Evolutionary conservation across 2,888 invertebrate species (phyloP).

Genomic region (Unio delphinus): DNA sequence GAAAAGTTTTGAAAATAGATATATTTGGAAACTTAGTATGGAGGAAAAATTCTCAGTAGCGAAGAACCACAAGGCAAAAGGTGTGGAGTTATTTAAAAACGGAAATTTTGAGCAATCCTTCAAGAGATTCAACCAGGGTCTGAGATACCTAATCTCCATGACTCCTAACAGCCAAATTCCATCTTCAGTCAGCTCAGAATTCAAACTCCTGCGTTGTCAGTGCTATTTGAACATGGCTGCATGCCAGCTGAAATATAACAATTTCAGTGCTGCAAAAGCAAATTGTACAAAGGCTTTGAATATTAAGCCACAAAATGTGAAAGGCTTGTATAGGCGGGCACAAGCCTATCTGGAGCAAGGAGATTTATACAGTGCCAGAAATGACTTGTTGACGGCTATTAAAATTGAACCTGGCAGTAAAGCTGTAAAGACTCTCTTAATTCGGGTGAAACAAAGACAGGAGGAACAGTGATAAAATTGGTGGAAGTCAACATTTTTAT

Average conservation of each 20-base stretch:
- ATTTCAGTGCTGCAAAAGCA: constrained; percentile 79
- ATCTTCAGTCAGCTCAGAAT: constrained; percentile 19
- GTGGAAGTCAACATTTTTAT: no score
- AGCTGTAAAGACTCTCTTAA: constrained; percentile 75
- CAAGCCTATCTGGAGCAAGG: constrained; percentile 71
- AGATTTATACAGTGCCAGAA: constrained; percentile 62
- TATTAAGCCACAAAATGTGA: constrained; percentile 73
- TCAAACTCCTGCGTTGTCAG: constrained; percentile 32
- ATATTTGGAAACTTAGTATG: constrained; percentile 29
- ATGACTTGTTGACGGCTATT: constrained; percentile 80
- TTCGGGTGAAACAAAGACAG: no score
- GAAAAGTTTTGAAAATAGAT: constrained; percentile 15
- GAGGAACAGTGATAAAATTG: no score
- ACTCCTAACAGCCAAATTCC: constrained; percentile 18
- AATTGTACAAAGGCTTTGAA: constrained; percentile 75
- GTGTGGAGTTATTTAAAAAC: constrained; percentile 79
- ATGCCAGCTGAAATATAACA: constrained; percentile 81
- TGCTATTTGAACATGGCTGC: constrained; percentile 88
- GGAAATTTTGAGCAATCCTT: constrained; percentile 81
- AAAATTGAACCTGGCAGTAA: constrained; percentile 77
- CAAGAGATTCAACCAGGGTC: constrained; percentile 80
- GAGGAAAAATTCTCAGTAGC: constrained; percentile 43
- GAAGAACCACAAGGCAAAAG: constrained; percentile 44
- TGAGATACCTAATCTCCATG: constrained; percentile 79
- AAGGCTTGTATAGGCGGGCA: constrained; percentile 75